phyloP scores from a whole-genome alignment of 2,113 vertebrate genomes.

The Gopherus flavomarginatus region DNA sequence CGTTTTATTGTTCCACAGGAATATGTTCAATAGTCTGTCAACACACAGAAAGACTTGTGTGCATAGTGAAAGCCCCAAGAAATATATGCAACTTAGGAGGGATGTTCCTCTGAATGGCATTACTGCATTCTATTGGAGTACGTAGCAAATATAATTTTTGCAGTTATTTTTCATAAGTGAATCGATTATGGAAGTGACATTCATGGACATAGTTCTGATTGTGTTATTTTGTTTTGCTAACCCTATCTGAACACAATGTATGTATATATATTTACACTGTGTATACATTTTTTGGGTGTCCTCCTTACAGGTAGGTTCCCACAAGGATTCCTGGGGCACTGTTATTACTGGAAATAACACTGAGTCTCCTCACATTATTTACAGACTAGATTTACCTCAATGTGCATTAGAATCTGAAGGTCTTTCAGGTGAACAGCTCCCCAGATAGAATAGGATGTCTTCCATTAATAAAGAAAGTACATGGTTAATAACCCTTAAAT shows the following conservation, averaged over 20 bases:
- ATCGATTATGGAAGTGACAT: no score
- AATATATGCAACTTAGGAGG: accelerated
- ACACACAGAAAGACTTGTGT: background rate
- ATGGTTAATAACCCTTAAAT: background rate
- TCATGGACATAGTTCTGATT: no score
- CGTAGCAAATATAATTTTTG: background rate
- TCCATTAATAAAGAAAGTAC: background rate
- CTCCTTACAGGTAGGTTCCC: no score
- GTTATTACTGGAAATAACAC: no score
- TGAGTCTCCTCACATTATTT: no score
- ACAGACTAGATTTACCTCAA: background rate
- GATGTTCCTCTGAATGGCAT: background rate
- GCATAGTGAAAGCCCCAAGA: background rate
- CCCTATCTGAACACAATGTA: no score
- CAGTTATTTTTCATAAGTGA: background rate
- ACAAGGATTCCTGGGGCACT: background rate
- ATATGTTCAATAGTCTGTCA: background rate
- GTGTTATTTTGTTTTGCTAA: no score
- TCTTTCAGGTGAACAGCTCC: background rate
- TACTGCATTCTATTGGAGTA: background rate
- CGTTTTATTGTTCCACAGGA: background rate
- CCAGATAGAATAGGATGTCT: background rate
- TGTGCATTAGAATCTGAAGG: background rate
- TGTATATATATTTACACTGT: no score
- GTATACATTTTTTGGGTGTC: no score